These are phyloP conservation scores for Pocillopora verrucosa DNA, from an alignment of 64 coral and sea anemone genomes.

Conservation along the genomic window DNA sequence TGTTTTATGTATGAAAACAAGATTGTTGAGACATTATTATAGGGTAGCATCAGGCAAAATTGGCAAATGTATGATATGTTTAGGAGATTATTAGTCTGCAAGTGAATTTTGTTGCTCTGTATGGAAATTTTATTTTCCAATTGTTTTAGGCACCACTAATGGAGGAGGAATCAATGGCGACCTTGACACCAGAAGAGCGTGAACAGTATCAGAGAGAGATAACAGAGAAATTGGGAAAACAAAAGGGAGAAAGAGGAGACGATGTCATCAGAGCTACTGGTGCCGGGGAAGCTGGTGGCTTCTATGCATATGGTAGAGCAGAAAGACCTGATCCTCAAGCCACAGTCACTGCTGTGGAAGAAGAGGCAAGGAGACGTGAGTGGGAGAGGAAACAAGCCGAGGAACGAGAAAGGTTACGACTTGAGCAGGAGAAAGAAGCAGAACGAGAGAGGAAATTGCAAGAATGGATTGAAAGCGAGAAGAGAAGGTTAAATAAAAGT, in stretches of 20 bases:
- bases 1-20: too few species aligned
- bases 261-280: slow-evolving; percentile 56
- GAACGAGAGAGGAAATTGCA: slow-evolving; percentile 32
- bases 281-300: slow-evolving; percentile 7
- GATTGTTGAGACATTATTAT: too few species aligned
- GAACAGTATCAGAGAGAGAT: slow-evolving; percentile 70
- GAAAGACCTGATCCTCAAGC: slow-evolving; percentile 39
- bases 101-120: too few species aligned
- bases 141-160: slow-evolving; percentile 66
- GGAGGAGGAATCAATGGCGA: slow-evolving; percentile 75
- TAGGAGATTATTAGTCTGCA: too few species aligned
- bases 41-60: too few species aligned
- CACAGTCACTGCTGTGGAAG: slow-evolving; percentile 49
- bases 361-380: slow-evolving; percentile 38
- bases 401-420: slow-evolving; percentile 39
- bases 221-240: slow-evolving; percentile 37
- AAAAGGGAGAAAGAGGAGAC: slow-evolving; percentile 10
- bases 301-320: slow-evolving; percentile 15
- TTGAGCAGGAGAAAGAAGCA: slow-evolving; percentile 17
- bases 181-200: slow-evolving; percentile 81
- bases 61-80: too few species aligned
- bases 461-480: slow-evolving; percentile 40
- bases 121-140: background rate
- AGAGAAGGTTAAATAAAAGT: background rate
- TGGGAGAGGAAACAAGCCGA: slow-evolving; percentile 54